Base-by-base conservation (phyloP, 1,140 invertebrate genomes). In the Trialeurodes vaporariorum region DNA sequence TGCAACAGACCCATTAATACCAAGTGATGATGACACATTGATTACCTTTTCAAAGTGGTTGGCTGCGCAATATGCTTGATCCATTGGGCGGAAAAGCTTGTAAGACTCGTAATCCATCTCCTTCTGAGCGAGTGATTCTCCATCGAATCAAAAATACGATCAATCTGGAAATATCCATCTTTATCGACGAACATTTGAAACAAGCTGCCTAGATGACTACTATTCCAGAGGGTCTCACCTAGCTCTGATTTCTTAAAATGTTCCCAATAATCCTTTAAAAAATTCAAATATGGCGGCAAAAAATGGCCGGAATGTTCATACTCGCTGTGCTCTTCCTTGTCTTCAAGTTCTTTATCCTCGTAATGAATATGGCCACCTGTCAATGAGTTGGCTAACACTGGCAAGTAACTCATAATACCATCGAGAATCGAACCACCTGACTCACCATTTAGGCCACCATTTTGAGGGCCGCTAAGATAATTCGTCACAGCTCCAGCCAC, bases 161-260 rank as follows among this genome's bases (percentile, higher is more conserved):
- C 84, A 70, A 87, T 88, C 68, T 86, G 67, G 63, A 71, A 71
- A 13, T 67, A 64, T 2, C 70, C 70, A 64, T 85, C 78, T 2
- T 83, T 78, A 40, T 87, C 86, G 9, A 82, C 75, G 78, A 85
- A 83, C 25, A 79, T 74, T 64, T 79, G 80, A 27, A 87, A 75
- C 17, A 87, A 82, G 59, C 83, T 81, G 59, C 85, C 83, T 1
- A 89, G 77, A 0, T 88, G 88, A 5, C 87, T 85, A 60, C 85
- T 89, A 67, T 85, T 82, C 82, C 87, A 88, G 1, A 91, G 73
- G 0, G 85, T 83, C 71, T 84, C 85, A 0, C 88, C 89, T 0
- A 91, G 77, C 70, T 91, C 88, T 0, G 89, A 91, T 74, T 87
- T 86, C 2, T 87, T 85, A 73, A 91, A 91, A 61, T 90, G 83